phyloP scores from a whole-genome alignment of 2,797 vertebrate species.

The Triplophysa bombifrons region DNA sequence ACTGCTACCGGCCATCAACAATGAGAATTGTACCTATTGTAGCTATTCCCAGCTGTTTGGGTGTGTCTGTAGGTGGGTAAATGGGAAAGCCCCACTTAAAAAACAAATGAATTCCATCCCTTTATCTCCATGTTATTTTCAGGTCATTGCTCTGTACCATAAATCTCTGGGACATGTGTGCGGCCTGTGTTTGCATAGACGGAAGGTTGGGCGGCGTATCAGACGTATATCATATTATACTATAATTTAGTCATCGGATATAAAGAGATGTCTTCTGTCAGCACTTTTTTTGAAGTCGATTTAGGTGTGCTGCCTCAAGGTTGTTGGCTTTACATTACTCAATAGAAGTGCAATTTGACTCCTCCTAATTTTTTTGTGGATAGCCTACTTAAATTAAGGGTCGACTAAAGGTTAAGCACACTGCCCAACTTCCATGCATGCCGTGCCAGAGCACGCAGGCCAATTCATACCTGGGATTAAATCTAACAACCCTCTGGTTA shows the following conservation, averaged over 20 bases:
- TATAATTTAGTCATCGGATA: conserved; percentile 17
- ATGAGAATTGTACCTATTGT: conserved; percentile 18
- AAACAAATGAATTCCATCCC: conserved; percentile 67
- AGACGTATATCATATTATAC: conserved; percentile 17
- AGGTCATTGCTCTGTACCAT: conserved; percentile 51
- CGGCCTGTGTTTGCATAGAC: conserved; percentile 59
- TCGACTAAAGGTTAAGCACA: conserved; percentile 30
- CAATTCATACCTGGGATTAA: not conserved
- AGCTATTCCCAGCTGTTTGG: conserved; percentile 30
- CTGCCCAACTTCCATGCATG: not conserved
- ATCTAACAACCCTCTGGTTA: not conserved
- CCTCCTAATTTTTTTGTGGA: conserved; percentile 18
- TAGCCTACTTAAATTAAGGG: conserved; percentile 7
- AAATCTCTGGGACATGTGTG: conserved; percentile 56
- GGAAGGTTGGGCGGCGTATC: conserved; percentile 12
- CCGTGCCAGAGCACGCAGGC: not conserved
- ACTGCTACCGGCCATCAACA: not conserved
- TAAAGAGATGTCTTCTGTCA: conserved; percentile 14
- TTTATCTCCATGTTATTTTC: conserved; percentile 56
- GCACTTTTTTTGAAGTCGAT: conserved; percentile 15
- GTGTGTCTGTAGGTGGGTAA: conserved; percentile 56
- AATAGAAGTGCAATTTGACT: conserved; percentile 11
- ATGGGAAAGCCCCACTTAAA: conserved; percentile 57
- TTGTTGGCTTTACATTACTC: conserved; percentile 21
- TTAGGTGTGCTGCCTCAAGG: conserved; percentile 23